Percentiles rank a stretch among this genome's conserved stretches.
These are phyloP conservation scores for Geococcyx californianus DNA, from an alignment of 2,113 vertebrate genomes.

Conservation along the genomic window DNA sequence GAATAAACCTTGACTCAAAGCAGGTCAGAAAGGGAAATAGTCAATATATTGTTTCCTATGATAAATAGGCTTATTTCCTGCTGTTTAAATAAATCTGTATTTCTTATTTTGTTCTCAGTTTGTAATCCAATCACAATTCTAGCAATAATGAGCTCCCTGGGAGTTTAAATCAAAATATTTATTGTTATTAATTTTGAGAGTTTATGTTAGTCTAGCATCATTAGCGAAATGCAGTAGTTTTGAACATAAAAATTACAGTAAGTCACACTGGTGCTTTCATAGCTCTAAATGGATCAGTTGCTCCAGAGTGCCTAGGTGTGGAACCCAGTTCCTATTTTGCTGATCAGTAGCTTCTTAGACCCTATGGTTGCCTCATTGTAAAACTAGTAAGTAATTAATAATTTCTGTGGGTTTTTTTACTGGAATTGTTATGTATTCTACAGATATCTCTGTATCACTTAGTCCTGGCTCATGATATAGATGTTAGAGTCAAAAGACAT, in stretches of 20 bases:
- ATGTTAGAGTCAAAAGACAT: not conserved
- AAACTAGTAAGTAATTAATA: not conserved
- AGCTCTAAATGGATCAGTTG: rapidly evolving
- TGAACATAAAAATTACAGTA: not conserved
- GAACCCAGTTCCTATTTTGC: not conserved
- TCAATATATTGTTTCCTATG: not conserved
- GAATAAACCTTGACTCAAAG: not conserved
- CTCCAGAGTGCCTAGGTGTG: not conserved
- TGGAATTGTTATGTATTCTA: not conserved
- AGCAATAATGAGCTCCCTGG: conserved; percentile 21
- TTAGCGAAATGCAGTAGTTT: not conserved
- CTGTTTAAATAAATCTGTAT: not conserved
- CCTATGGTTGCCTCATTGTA: not conserved
- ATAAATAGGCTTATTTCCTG: conserved; percentile 12
- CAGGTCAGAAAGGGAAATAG: not conserved
- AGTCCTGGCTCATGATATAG: not conserved
- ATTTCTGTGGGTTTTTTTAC: not conserved
- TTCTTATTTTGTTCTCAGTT: conserved; percentile 21
- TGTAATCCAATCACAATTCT: conserved; percentile 25
- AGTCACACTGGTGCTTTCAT: not conserved
- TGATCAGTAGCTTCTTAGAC: not conserved
- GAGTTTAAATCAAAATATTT: conserved; percentile 52
- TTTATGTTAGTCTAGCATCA: not conserved
- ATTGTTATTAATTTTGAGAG: conserved; percentile 32
- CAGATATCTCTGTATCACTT: not conserved